A percentile compares a stretch with the other conserved stretches of the same genome.
Evolutionary conservation across 2,113 vertebrate genomes (phyloP).

Genomic region (Brevimyrus niger): DNA sequence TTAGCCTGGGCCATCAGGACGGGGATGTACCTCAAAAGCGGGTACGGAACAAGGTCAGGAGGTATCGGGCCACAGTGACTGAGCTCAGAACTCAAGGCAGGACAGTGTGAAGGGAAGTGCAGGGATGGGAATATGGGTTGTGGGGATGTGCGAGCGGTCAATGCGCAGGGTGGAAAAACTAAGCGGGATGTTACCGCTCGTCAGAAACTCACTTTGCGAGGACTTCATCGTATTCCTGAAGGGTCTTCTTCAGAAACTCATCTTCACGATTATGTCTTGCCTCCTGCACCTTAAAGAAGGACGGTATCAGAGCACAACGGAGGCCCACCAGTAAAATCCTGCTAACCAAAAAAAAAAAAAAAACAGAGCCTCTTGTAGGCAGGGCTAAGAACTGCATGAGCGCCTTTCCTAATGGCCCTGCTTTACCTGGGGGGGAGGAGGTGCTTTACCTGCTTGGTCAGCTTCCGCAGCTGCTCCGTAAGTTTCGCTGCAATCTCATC

Average conservation of each 20-base stretch:
- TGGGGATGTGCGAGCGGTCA: not conserved
- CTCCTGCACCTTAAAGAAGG: constrained; percentile 66
- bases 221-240: constrained; percentile 78
- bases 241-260: constrained; percentile 68
- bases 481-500: constrained; percentile 76
- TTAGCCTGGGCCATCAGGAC: constrained; percentile 91
- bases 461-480: constrained; percentile 77
- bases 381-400: not conserved
- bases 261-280: constrained; percentile 71
- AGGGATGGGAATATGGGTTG: not conserved
- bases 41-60: not conserved
- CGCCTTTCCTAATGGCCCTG: not conserved
- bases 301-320: not conserved
- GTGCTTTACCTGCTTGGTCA: constrained; percentile 67
- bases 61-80: not conserved
- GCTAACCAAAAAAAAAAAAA: not conserved
- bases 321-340: too few species aligned
- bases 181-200: not conserved
- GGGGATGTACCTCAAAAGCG: constrained; percentile 67
- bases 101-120: not conserved
- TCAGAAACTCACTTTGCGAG: constrained; percentile 72
- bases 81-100: not conserved
- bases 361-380: not conserved
- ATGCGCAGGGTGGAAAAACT: not conserved
- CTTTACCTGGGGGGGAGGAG: not conserved